A percentile compares a stretch with the other conserved stretches of the same genome.
Evolutionary conservation across 2,797 vertebrate species (phyloP).

Genomic region (Brotula barbata): DNA sequence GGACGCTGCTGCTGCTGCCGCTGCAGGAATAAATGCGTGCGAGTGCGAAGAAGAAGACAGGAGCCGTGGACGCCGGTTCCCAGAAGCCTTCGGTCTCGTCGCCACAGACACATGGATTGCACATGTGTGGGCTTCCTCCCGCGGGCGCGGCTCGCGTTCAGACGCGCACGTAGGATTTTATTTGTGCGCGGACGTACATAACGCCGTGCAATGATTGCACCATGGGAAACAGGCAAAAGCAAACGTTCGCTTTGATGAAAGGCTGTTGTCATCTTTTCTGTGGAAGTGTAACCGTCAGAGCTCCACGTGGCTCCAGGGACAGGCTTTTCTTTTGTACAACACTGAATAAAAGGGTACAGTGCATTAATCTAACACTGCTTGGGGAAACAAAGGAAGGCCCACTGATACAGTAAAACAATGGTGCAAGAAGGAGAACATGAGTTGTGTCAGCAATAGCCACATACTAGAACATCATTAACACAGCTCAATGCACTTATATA

Average conservation of each 20-base stretch:
- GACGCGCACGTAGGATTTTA: constrained; percentile 10
- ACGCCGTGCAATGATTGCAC: constrained; percentile 56
- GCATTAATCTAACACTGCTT: constrained; percentile 78
- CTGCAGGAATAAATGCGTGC: constrained; percentile 49
- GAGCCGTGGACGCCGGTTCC: constrained; percentile 39
- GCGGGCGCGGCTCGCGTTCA: constrained; percentile 5
- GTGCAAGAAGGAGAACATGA: constrained; percentile 52
- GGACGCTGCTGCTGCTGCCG: too few species aligned
- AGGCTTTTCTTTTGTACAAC: constrained; percentile 77
- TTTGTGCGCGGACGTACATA: background rate
- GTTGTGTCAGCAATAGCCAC: constrained; percentile 43
- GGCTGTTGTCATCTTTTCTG: constrained; percentile 77
- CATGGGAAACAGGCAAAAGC: constrained; percentile 64
- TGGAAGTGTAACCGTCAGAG: constrained; percentile 72
- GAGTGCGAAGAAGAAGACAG: constrained; percentile 28
- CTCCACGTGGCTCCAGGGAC: constrained; percentile 73
- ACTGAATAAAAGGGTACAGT: constrained; percentile 72
- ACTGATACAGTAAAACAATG: constrained; percentile 61
- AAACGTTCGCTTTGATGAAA: constrained; percentile 78
- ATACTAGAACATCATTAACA: constrained; percentile 46
- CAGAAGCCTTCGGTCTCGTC: constrained; percentile 42
- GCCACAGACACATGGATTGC: background rate
- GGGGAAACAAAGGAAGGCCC: constrained; percentile 64
- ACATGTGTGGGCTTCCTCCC: constrained; percentile 19
- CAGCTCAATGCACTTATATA: constrained; percentile 19